phyloP scores from a whole-genome alignment of 2,797 vertebrate genomes.

The Gymnoscopelus braueri region DNA sequence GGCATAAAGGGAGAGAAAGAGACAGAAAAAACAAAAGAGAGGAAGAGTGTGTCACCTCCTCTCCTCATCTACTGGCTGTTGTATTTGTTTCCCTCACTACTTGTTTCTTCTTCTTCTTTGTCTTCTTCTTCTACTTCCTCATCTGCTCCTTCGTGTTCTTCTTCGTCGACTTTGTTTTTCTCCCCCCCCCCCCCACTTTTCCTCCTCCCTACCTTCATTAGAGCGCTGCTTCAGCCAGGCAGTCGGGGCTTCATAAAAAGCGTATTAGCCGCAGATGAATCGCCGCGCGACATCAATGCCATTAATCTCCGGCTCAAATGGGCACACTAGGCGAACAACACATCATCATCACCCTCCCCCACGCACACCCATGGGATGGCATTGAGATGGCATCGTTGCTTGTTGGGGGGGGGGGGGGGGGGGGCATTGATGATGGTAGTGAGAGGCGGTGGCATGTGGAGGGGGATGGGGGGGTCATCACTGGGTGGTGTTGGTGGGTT shows the following conservation, averaged over 20 bases:
- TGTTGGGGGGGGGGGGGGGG: slow-evolving; percentile 12
- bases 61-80: too few relatives aligned
- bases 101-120: background rate
- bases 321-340: background rate
- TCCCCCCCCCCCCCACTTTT: too few relatives aligned
- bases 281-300: slow-evolving; percentile 21
- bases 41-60: too few relatives aligned
- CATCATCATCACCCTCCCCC: too few relatives aligned
- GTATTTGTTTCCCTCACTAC: too few relatives aligned
- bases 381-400: too few relatives aligned
- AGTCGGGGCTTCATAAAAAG: slow-evolving; percentile 10
- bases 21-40: background rate
- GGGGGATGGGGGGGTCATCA: slow-evolving; percentile 8
- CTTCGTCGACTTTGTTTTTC: background rate
- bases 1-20: background rate
- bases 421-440: background rate
- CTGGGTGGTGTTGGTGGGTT: slow-evolving; percentile 17
- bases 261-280: slow-evolving; percentile 25
- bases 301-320: slow-evolving; percentile 42
- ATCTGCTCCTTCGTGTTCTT: background rate
- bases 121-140: background rate
- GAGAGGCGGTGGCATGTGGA: background rate
- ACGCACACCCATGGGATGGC: background rate
- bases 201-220: too few relatives aligned
- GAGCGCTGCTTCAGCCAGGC: too few relatives aligned